phyloP scores from a whole-genome alignment of 2,113 vertebrate genomes.

The Actinemys pallida region DNA sequence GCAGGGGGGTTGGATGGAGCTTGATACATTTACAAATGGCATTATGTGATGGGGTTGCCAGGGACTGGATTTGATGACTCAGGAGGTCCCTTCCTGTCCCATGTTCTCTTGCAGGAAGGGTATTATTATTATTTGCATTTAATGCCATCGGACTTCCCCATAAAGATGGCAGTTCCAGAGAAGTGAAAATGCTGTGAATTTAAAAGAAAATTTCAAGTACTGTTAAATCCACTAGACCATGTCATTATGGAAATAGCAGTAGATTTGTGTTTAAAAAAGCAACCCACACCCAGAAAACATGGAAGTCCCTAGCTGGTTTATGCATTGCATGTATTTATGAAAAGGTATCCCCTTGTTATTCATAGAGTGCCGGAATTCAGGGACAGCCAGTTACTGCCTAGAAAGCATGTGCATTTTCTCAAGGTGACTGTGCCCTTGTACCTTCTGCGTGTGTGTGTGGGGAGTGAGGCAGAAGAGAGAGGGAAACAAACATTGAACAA shows the following conservation, averaged over 20 bases:
- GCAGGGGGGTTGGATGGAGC: too few relatives aligned
- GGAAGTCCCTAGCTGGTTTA: background rate
- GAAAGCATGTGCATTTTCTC: accelerated
- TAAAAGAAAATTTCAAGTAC: background rate
- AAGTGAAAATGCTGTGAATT: background rate
- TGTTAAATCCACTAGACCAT: background rate
- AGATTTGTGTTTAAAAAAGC: background rate
- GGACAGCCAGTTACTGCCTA: background rate
- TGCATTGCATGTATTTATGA: background rate
- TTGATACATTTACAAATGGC: background rate
- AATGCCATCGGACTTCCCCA: background rate
- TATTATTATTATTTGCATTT: background rate
- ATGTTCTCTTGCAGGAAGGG: accelerated
- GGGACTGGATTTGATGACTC: too few relatives aligned
- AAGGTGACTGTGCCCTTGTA: accelerated
- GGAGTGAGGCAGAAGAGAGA: background rate
- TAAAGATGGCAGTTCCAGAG: accelerated
- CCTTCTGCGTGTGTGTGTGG: accelerated
- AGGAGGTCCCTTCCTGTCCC: background rate
- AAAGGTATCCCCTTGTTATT: accelerated
- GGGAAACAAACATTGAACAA: background rate
- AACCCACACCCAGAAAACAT: accelerated
- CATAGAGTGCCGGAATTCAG: accelerated
- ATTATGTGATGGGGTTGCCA: background rate
- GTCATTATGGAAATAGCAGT: accelerated